phyloP scores from a whole-genome alignment of 2,113 vertebrate genomes.

The Tretioscincus oriximinensis region DNA sequence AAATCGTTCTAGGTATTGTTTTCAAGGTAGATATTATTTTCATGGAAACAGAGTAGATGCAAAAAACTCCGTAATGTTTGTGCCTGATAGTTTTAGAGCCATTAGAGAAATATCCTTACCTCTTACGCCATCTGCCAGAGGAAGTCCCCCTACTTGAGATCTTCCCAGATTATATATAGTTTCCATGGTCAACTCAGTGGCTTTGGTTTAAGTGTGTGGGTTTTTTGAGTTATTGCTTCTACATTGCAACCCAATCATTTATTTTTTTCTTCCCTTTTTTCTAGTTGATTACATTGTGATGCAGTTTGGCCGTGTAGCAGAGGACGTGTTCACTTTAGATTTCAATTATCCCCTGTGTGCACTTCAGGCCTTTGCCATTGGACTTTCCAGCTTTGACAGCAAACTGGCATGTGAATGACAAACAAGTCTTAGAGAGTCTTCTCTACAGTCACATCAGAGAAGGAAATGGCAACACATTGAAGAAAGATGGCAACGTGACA shows the following conservation, averaged over 20 bases:
- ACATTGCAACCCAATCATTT: neutral
- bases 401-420: constrained; percentile 93
- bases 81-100: too few species aligned
- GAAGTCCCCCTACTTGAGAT: too few species aligned
- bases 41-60: too few species aligned
- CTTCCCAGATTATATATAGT: neutral
- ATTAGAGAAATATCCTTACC: too few species aligned
- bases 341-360: constrained; percentile 96
- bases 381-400: constrained; percentile 95
- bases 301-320: constrained; percentile 95
- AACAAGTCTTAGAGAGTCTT: neutral
- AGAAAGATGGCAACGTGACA: neutral
- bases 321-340: constrained; percentile 95
- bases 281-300: constrained; percentile 96
- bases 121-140: too few species aligned
- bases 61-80: too few species aligned
- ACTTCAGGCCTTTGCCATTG: constrained; percentile 94
- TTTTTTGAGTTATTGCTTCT: neutral
- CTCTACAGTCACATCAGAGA: constrained; percentile 14
- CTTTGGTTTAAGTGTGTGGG: neutral
- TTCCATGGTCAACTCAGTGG: neutral
- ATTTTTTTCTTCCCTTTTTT: constrained; percentile 19
- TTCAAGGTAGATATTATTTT: too few species aligned
- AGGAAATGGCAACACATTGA: constrained; percentile 8
- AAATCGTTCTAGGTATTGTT: too few species aligned